A percentile compares a stretch with the other conserved stretches of the same genome.
These are phyloP conservation scores for Brachyhypopomus gauderio DNA, from an alignment of 2,113 vertebrate species.

Conservation along the genomic window DNA sequence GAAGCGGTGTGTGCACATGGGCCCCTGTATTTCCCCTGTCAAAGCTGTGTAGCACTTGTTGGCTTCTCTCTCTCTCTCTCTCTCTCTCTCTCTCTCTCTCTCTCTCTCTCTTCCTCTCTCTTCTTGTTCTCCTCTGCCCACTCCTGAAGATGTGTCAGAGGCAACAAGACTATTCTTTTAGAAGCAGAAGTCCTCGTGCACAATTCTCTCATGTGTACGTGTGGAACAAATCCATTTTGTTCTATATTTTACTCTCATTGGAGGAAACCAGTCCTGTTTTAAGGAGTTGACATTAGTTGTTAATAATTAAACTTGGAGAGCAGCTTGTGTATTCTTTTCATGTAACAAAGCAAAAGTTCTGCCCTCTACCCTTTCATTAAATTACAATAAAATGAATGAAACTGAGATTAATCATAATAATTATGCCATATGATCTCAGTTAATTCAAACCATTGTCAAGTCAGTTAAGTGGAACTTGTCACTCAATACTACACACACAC, in stretches of 20 bases:
- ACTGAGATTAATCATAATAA: neutral
- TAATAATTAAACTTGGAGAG: constrained; percentile 61
- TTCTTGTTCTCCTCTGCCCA: neutral
- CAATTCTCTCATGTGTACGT: too few relatives aligned
- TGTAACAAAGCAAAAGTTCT: constrained; percentile 29
- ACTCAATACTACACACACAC: too few relatives aligned
- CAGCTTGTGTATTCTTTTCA: constrained; percentile 5
- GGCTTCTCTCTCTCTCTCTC: constrained; percentile 54
- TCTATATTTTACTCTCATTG: neutral
- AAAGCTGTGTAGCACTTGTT: constrained; percentile 49
- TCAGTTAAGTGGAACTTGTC: too few relatives aligned
- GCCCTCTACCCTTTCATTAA: neutral
- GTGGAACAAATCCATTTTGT: neutral
- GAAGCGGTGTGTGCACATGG: constrained; percentile 60
- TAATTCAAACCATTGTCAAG: too few relatives aligned
- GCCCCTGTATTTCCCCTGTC: constrained; percentile 58
- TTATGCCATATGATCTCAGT: neutral
- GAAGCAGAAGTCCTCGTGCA: neutral
- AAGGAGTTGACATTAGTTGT: constrained; percentile 45
- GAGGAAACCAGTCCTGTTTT: constrained; percentile 24
- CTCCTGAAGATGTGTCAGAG: neutral
- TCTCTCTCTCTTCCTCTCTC: constrained; percentile 13
- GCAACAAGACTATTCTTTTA: neutral
- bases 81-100: constrained; percentile 24
- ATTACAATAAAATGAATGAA: neutral